Percentiles rank a stretch among this genome's conserved stretches.
phyloP scores from a whole-genome alignment of 2,797 vertebrate species.

The Cryptoblepharus egeriae region DNA sequence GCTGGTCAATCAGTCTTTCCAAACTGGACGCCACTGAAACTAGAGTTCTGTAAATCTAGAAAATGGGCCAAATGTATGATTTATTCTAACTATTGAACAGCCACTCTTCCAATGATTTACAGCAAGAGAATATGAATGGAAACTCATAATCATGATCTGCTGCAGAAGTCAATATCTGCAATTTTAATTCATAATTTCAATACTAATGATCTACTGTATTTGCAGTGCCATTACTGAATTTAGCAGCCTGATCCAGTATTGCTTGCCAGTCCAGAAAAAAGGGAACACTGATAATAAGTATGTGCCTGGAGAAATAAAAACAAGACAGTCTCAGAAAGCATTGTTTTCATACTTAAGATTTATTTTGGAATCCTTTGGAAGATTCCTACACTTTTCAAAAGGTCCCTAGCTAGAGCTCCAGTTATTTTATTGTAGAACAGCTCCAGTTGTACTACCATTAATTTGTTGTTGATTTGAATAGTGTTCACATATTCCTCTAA shows the following conservation, averaged over 20 bases:
- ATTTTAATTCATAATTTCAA: background rate
- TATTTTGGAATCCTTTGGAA: background rate
- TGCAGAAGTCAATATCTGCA: background rate
- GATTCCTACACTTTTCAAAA: background rate
- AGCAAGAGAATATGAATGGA: background rate
- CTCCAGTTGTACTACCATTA: background rate
- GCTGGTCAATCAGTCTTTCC: conserved; percentile 32
- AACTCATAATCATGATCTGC: background rate
- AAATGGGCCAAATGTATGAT: background rate
- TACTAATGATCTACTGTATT: background rate
- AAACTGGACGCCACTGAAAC: background rate
- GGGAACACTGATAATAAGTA: background rate
- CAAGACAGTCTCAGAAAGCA: background rate
- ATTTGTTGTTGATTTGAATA: background rate
- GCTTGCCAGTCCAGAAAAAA: background rate
- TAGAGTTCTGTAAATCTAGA: background rate
- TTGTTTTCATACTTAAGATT: no score
- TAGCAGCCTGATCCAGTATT: background rate
- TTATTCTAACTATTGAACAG: conserved; percentile 30
- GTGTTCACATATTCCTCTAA: background rate
- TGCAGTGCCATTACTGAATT: background rate
- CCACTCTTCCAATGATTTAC: background rate
- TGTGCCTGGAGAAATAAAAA: no score
- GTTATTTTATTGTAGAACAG: background rate
- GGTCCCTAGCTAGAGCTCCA: background rate